Evolutionary conservation across 2,888 invertebrate genomes (phyloP), one percentile per base, ranked within the genome.

Genomic region (Empis stercorea): DNA sequence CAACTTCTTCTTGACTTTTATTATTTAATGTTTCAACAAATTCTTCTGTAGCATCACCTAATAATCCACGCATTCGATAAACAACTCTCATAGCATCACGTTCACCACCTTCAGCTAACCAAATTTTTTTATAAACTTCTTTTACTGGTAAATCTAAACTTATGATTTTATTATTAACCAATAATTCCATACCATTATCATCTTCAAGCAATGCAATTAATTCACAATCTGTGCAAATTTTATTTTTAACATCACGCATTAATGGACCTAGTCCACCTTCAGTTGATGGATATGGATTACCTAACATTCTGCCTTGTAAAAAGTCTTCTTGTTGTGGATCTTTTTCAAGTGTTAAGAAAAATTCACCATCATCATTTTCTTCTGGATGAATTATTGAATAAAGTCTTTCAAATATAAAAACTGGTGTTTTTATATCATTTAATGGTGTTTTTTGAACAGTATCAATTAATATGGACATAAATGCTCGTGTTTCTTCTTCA

Each of bases 251-350:
- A 66, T 99, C 95, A 36, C 97, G 77, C 97, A 99, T 97, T 11
- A 96, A 72, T 0, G 97, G 97, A 0, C 97, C 97, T 58, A 99
- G 77, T 9, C 95, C 96, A 1, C 87, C 82, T 64, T 97, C 97
- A 30, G 82, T 76, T 30, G 91, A 92, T 48, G 91, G 92, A 72
- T 97, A 99, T 0, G 97, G 97, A 73, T 97, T 99, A 44, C 96
- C 96, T 57, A 95, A 74, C 96, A 97, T 97, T 34, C 96, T 81
- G 9, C 94, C 91, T 76, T 84, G 71, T 57, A 99, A 76, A 71
- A 96, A 99, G 73, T 99, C 97, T 70, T 99, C 99, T 61, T 99
- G 97, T 59, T 96, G 96, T 1, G 95, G 89, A 73, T 99, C 99
- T 64, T 99, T 99, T 64, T 97, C 97, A 6, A 99, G 73, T 0